phyloP scores from a whole-genome alignment of 2,888 invertebrate genomes.

The Tenthredo notha region DNA sequence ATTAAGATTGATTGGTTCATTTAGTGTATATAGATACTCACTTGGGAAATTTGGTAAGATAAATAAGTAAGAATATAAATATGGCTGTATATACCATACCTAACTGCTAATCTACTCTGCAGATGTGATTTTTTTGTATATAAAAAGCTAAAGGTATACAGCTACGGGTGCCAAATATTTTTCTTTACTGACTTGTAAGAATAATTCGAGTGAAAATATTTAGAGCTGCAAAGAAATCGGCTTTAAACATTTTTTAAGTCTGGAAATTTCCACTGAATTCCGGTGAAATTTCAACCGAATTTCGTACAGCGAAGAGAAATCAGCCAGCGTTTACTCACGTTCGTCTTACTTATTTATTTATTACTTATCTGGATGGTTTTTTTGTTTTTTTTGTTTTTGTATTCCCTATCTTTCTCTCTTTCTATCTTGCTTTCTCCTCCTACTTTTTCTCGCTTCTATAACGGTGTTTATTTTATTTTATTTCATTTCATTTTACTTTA shows the following conservation, averaged over 20 bases:
- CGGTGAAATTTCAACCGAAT: constrained; percentile 5
- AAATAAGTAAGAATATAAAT: background rate
- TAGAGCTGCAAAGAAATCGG: background rate
- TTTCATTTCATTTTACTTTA: background rate
- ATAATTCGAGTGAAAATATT: constrained; percentile 19
- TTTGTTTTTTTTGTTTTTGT: background rate
- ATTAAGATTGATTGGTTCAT: background rate
- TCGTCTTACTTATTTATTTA: constrained; percentile 30
- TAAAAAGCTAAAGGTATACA: background rate
- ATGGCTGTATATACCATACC: background rate
- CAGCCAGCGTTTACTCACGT: constrained; percentile 14
- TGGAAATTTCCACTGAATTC: background rate
- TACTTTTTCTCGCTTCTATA: background rate
- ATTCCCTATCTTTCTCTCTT: background rate
- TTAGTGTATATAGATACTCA: background rate
- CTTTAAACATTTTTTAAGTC: background rate
- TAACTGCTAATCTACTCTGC: background rate
- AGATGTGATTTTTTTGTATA: background rate
- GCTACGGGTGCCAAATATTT: background rate
- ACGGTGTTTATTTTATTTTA: background rate
- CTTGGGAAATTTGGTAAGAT: background rate
- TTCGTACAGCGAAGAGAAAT: constrained; percentile 11
- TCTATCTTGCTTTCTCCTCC: background rate
- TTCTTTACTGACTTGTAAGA: background rate
- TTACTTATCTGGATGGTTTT: background rate